Conservation (phyloP, 2,888 invertebrate species). For the Ormyrus pomaceus region DNA sequence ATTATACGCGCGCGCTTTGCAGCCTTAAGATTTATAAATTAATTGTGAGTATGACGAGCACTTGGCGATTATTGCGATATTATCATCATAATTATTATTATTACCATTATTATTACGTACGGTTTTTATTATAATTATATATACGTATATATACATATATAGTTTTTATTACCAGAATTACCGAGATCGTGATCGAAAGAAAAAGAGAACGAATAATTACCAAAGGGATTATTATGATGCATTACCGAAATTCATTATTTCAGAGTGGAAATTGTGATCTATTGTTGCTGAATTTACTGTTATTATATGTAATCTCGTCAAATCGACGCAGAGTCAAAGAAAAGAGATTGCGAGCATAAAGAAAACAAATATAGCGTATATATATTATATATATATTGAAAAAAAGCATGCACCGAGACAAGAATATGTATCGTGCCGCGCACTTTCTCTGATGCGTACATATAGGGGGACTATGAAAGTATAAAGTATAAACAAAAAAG, state of each 20-base stretch:
- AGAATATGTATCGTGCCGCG: neutral
- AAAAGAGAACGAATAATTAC: neutral
- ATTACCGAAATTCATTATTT: constrained; percentile 34
- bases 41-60: constrained; percentile 45
- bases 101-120: constrained; percentile 15
- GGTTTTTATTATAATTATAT: constrained; percentile 37
- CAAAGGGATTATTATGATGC: neutral
- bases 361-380: constrained; percentile 12
- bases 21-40: constrained; percentile 56
- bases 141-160: constrained; percentile 12
- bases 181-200: constrained; percentile 1
- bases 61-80: constrained; percentile 49
- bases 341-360: neutral
- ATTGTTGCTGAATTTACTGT: constrained; percentile 36
- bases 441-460: constrained; percentile 25
- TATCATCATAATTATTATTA: constrained; percentile 35
- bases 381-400: constrained; percentile 13
- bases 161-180: neutral
- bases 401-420: neutral
- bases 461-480: constrained; percentile 64
- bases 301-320: constrained; percentile 11
- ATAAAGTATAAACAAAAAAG: constrained; percentile 39
- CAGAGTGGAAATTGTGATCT: constrained; percentile 38
- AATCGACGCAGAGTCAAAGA: neutral
- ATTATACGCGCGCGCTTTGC: constrained; percentile 53